Percentiles rank a stretch among this genome's conserved stretches.
These are phyloP conservation scores for Acanthaster planci DNA, from an alignment of 35 echinoderm and acorn worm genomes.

Conservation along the genomic window DNA sequence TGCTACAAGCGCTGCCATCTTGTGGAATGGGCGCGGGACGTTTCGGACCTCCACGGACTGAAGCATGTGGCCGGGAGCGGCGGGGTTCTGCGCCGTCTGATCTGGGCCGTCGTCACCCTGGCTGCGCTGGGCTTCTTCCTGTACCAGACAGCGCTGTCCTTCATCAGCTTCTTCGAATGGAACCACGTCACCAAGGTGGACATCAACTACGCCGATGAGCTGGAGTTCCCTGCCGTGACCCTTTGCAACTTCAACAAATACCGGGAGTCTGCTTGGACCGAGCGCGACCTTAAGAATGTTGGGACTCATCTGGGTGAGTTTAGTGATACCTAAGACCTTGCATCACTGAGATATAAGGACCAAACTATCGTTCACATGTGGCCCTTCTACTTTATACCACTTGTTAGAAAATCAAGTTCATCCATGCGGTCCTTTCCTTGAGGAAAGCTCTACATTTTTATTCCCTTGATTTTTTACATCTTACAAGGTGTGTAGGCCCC, in stretches of 20 bases:
- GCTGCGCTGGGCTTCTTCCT: slow-evolving; percentile 15
- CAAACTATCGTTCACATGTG: too few species aligned
- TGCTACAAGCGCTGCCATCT: slow-evolving; percentile 39
- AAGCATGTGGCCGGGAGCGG: slow-evolving; percentile 44
- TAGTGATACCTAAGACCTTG: too few species aligned
- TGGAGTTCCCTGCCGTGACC: slow-evolving; percentile 73
- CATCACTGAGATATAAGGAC: too few species aligned
- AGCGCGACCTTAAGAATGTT: slow-evolving; percentile 63
- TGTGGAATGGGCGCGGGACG: slow-evolving; percentile 40
- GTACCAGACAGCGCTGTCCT: slow-evolving; percentile 10
- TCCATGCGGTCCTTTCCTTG: too few species aligned
- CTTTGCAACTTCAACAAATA: slow-evolving; percentile 89
- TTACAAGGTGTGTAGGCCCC: too few species aligned
- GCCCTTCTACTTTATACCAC: too few species aligned
- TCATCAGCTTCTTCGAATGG: slow-evolving; percentile 45
- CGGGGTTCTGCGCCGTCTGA: slow-evolving; percentile 18
- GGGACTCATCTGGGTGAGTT: slow-evolving; percentile 59
- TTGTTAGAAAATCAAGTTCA: too few species aligned
- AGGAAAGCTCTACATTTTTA: too few species aligned
- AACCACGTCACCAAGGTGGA: slow-evolving; percentile 79
- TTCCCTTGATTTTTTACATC: too few species aligned
- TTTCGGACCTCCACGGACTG: slow-evolving; percentile 59
- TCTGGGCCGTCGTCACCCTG: slow-evolving; percentile 33
- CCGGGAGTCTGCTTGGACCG: slow-evolving; percentile 46
- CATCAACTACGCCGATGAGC: slow-evolving; percentile 34